Percentiles rank a stretch among this genome's conserved stretches.
Evolutionary conservation across 2,888 invertebrate genomes (phyloP).

Genomic region (Graphium colonna): DNA sequence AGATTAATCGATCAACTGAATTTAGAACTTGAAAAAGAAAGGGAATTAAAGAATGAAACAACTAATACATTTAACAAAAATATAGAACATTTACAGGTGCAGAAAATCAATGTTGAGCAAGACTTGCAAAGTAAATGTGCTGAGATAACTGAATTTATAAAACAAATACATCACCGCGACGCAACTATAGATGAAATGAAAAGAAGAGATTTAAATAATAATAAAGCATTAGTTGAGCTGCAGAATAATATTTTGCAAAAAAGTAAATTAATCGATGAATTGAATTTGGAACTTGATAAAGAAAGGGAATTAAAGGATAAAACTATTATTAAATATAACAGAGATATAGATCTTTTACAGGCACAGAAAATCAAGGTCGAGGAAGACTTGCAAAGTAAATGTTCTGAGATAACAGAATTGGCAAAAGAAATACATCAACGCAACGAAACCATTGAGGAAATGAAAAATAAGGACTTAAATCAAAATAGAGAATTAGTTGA

Average conservation of each 20-base stretch:
- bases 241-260: slow-evolving; percentile 33
- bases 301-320: slow-evolving; percentile 46
- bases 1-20: slow-evolving; percentile 56
- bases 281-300: slow-evolving; percentile 48
- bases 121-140: slow-evolving; percentile 25
- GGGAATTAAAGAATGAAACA: slow-evolving; percentile 40
- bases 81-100: slow-evolving; percentile 10
- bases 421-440: slow-evolving; percentile 35
- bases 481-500: slow-evolving; percentile 43
- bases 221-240: too few relatives aligned
- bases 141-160: slow-evolving; percentile 39
- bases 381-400: slow-evolving; percentile 19
- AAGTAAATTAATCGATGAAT: slow-evolving; percentile 53
- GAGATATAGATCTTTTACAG: slow-evolving; percentile 28
- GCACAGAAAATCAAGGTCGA: slow-evolving; percentile 20
- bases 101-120: slow-evolving; percentile 21
- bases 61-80: slow-evolving; percentile 44
- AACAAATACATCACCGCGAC: slow-evolving; percentile 32
- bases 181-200: slow-evolving; percentile 32
- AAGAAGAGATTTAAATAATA: too few relatives aligned
- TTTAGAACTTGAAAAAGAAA: slow-evolving; percentile 50
- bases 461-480: slow-evolving; percentile 40
- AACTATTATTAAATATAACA: slow-evolving; percentile 42
- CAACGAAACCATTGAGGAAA: slow-evolving; percentile 35
- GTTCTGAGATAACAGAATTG: slow-evolving; percentile 38